Base-by-base conservation (phyloP, 1,140 invertebrate genomes). In the Euglossa dilemma region DNA sequence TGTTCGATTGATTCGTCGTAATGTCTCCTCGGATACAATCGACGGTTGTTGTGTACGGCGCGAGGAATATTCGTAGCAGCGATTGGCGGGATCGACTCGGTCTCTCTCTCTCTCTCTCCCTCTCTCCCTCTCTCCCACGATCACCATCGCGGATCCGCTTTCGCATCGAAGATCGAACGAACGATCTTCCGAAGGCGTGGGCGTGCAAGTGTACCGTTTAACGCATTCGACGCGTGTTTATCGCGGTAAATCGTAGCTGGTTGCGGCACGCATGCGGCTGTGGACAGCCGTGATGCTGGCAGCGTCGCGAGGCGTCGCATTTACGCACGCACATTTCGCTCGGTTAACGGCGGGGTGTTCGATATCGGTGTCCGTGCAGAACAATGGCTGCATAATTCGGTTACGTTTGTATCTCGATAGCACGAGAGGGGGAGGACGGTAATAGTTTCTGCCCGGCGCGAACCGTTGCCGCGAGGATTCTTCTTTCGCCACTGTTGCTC, bases 341-440 rank as follows among this genome's bases (percentile, higher is more conserved):
- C 28, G 59, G n/a, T 83, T 70, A 87, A 87, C 56, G 23, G 52
- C 28, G 59, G 59, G 8, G 28, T 25, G 28, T 47, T n/a, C 61
- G 36, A 47, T 63, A 86, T 86, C 71, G 47, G 56, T 47, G n/a
- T 43, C 25, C 18, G 54, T 43, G 28, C 57, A 63, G 8, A 71
- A 80, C 70, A 84, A 75, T 84, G 75, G 76, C 73, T 66, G 56
- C 57, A 52, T 86, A 81, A 85, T 70, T 36, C 61, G 50, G n/a
- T 85, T 73, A 76, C 66, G 47, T 45, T 57, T 84, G 82, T 70
- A 57, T 52, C 52, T 59, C 25, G 77, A 80, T 84, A 74, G 45
- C 36, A 11, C 56, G 52, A 45, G 69, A 75, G 64, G 72, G 36
- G 4, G 1, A 4, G 36, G 36, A 4, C 4, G 36, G 36, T 36